phyloP scores from a whole-genome alignment of 1,140 invertebrate genomes.

The Streblospio benedicti region DNA sequence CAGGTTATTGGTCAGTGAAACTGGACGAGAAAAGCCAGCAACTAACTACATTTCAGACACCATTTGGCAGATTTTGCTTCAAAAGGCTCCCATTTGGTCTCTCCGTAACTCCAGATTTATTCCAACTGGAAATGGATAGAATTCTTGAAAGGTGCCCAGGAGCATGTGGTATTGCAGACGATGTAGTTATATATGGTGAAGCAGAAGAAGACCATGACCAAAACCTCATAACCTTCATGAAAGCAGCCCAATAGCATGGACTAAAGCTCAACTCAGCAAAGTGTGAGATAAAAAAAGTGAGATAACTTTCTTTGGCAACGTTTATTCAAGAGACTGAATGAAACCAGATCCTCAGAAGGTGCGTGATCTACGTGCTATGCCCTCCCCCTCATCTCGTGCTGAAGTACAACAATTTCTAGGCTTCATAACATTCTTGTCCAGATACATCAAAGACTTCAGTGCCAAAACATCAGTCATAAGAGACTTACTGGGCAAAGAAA shows the following conservation, averaged over 20 bases:
- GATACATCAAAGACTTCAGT: background rate
- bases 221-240: conserved; percentile 19
- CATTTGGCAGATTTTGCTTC: conserved; percentile 28
- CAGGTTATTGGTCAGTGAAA: conserved; percentile 35
- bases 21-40: conserved; percentile 25
- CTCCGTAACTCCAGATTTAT: conserved; percentile 25
- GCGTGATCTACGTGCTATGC: conserved; percentile 29
- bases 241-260: conserved; percentile 13
- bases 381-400: conserved; percentile 16
- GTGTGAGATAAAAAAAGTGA: conserved; percentile 15
- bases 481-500: background rate
- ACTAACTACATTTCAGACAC: conserved; percentile 30
- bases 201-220: conserved; percentile 21
- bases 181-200: too few species aligned
- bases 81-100: conserved; percentile 34
- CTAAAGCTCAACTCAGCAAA: conserved; percentile 21
- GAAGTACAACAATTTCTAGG: conserved; percentile 25
- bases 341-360: conserved; percentile 40
- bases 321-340: conserved; percentile 33
- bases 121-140: conserved; percentile 33
- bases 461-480: background rate
- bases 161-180: conserved; percentile 33
- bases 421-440: conserved; percentile 14
- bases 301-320: conserved; percentile 42
- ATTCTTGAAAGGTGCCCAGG: conserved; percentile 36